A percentile compares a stretch with the other conserved stretches of the same genome.
phyloP scores from a whole-genome alignment of 1,140 invertebrate genomes.

The Aphelenchoides avenae region DNA sequence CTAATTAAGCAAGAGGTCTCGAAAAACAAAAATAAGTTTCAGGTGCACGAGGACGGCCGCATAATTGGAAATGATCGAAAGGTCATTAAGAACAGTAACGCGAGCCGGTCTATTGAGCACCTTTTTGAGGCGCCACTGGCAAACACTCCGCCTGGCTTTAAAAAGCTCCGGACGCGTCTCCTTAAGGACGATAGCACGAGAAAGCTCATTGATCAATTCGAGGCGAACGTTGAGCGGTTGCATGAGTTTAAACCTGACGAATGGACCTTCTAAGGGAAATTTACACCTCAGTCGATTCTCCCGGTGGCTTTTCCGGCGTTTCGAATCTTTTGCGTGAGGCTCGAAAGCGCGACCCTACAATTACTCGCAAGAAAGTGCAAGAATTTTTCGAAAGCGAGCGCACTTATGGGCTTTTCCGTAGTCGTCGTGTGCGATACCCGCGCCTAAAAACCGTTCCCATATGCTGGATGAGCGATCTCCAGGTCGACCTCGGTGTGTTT shows the following conservation, averaged over 20 bases:
- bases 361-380: conserved; percentile 11
- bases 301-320: conserved; percentile 16
- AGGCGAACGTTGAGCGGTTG: background rate
- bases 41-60: background rate
- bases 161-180: too few relatives aligned
- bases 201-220: too few relatives aligned
- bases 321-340: conserved; percentile 5
- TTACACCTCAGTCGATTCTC: conserved; percentile 2
- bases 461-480: conserved; percentile 28
- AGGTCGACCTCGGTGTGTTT: conserved; percentile 23
- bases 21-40: conserved; percentile 2
- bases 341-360: background rate
- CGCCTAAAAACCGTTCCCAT: conserved; percentile 15
- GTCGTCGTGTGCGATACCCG: background rate
- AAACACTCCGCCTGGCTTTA: too few relatives aligned
- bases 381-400: conserved; percentile 17
- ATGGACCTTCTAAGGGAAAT: background rate
- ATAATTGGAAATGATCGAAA: background rate
- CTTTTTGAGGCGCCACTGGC: too few relatives aligned
- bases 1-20: background rate
- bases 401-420: conserved; percentile 21
- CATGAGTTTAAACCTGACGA: background rate
- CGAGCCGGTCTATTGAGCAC: background rate
- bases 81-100: background rate
- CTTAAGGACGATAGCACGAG: too few relatives aligned